Evolutionary conservation across 2,113 vertebrate species (phyloP), one percentile per base, ranked within the genome.

Genomic region (Brachionichthys hirsutus): DNA sequence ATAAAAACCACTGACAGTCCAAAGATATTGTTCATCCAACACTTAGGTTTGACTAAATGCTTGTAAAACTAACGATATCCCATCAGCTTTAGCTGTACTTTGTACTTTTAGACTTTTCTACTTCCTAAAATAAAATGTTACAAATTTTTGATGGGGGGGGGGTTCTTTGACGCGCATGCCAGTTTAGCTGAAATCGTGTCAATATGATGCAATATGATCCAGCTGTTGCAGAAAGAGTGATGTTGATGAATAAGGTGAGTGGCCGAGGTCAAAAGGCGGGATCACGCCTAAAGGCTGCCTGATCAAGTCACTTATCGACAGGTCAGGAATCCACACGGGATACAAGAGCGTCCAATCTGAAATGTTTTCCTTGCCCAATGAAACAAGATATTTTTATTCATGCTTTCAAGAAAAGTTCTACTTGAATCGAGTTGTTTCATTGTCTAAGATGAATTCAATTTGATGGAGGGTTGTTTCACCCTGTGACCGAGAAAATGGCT

Each of bases 171-270:
- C 6, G 24, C 3, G 6, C 24, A 30, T 30, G 8, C 4, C 4
- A 30, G 24, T 6, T 30, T 30, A 6, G 24, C 8, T 30, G 4
- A 30, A 30, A 30, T 4, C 3, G 2, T 30, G 24, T 71, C 62
- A 53, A 49, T 50, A 17, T 2, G 17, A 55, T 54, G 52, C 14
- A 30, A n/a, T 43, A 24, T 46, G 57, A 47, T 20, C 19, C 15
- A 15, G 8, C 24, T 6, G 24, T 30, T 30, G 24, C 24, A 30
- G 24, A 4, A 30, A 30, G 35, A 17, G 12, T 17, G 48, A 36
- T 46, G 61, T 22, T 34, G 62, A 59, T 73, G 45, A 60, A 78
- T 64, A 11, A 58, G 57, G 15, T 51, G 30, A 47, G 60, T 17
- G 55, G 8, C 48, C 14, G 45, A 60, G 55, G 49, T n/a, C 50